These are phyloP conservation scores for Abrostola tripartita DNA, from an alignment of 2,888 invertebrate genomes.

Conservation along the genomic window DNA sequence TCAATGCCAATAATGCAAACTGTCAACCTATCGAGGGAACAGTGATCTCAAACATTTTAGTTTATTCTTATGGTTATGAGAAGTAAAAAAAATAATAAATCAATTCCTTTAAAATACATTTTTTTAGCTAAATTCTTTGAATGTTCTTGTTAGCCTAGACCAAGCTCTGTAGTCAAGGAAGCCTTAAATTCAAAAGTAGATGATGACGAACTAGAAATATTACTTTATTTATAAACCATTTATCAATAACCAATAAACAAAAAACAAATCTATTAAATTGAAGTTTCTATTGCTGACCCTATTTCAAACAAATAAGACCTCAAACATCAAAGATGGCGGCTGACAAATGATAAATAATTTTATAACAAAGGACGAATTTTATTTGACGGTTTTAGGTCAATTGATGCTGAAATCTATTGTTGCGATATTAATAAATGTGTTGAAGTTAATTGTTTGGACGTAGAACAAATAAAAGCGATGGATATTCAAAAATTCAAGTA, in stretches of 20 bases:
- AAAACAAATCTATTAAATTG: slow-evolving; percentile 16
- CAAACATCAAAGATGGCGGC: slow-evolving; percentile 35
- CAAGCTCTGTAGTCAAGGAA: slow-evolving; percentile 8
- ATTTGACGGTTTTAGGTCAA: slow-evolving; percentile 33
- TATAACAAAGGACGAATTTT: slow-evolving; percentile 35
- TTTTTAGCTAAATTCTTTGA: no score
- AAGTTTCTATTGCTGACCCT: slow-evolving; percentile 11
- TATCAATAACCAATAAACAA: slow-evolving; percentile 6
- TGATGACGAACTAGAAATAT: not conserved
- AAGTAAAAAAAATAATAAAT: no score
- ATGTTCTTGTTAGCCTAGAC: no score
- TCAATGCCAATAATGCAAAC: no score
- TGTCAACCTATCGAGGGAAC: no score
- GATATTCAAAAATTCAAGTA: not conserved
- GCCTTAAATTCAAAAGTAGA: slow-evolving; percentile 32
- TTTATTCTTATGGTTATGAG: no score
- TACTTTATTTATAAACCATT: not conserved
- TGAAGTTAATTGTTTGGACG: slow-evolving; percentile 12
- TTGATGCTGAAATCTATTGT: slow-evolving; percentile 36
- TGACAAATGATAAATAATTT: slow-evolving; percentile 50
- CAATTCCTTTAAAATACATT: no score
- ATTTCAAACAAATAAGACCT: slow-evolving; percentile 19
- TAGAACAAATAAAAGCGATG: not conserved
- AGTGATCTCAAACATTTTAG: no score
- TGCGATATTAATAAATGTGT: slow-evolving; percentile 14